phyloP scores from a whole-genome alignment of 2,888 invertebrate species.

The Lomographa bimaculata region DNA sequence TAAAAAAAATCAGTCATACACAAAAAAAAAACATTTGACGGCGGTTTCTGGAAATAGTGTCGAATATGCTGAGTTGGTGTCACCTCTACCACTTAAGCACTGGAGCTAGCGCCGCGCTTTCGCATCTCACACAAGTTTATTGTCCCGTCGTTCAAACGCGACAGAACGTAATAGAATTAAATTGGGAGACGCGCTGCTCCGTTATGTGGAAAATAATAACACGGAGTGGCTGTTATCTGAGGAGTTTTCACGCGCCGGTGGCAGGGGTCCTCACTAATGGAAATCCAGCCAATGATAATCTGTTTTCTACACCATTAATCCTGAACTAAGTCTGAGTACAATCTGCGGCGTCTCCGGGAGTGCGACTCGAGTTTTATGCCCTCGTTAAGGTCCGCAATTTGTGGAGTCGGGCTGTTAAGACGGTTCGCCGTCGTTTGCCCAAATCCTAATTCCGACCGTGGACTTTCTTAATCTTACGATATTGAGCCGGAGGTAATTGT shows the following conservation, averaged over 20 bases:
- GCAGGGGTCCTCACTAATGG: slow-evolving; percentile 79
- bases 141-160: slow-evolving; percentile 78
- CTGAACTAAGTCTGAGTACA: slow-evolving; percentile 81
- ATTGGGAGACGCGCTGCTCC: slow-evolving; percentile 76
- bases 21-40: no score
- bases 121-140: slow-evolving; percentile 73
- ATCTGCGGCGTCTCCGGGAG: slow-evolving; percentile 79
- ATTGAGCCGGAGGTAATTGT: slow-evolving; percentile 81
- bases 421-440: slow-evolving; percentile 69
- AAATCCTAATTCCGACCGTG: slow-evolving; percentile 78
- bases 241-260: slow-evolving; percentile 80
- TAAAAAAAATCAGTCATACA: no score
- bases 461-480: slow-evolving; percentile 83
- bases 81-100: no score
- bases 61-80: no score
- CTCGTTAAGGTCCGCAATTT: slow-evolving; percentile 83
- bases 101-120: slow-evolving; percentile 36
- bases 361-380: slow-evolving; percentile 80
- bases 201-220: slow-evolving; percentile 83
- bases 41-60: no score
- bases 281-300: slow-evolving; percentile 84
- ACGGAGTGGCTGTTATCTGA: slow-evolving; percentile 71
- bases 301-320: slow-evolving; percentile 85
- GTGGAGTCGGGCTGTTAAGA: slow-evolving; percentile 81
- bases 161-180: slow-evolving; percentile 82